Percentiles rank a stretch among this genome's conserved stretches.
These are phyloP conservation scores for Polypedilum vanderplanki DNA, from an alignment of 1,140 invertebrate genomes.

Conservation along the genomic window DNA sequence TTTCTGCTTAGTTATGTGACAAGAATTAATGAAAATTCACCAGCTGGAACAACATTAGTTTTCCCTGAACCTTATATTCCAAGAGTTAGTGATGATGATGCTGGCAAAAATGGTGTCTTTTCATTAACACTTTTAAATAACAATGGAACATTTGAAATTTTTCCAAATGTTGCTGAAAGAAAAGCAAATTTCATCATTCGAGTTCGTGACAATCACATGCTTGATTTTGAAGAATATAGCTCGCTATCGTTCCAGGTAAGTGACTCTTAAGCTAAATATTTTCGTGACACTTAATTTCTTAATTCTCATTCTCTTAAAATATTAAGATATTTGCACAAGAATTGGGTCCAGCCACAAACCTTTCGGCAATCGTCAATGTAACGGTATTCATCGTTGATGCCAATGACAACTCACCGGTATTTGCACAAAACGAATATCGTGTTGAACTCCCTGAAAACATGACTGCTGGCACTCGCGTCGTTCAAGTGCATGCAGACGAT, in stretches of 20 bases:
- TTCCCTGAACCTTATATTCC: slow-evolving; percentile 63
- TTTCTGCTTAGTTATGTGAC: slow-evolving; percentile 56
- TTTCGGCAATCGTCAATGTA: slow-evolving; percentile 63
- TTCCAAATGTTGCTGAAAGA: slow-evolving; percentile 78
- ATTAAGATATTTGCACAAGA: slow-evolving; percentile 69
- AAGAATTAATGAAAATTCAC: slow-evolving; percentile 72
- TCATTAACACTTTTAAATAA: slow-evolving; percentile 69
- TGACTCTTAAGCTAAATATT: slow-evolving; percentile 27
- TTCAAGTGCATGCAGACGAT: slow-evolving; percentile 65
- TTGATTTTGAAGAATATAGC: slow-evolving; percentile 76
- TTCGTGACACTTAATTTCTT: neutral
- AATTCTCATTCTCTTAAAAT: neutral
- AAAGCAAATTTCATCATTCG: slow-evolving; percentile 71
- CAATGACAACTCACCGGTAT: slow-evolving; percentile 84
- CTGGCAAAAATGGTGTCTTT: slow-evolving; percentile 77
- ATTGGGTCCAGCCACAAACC: slow-evolving; percentile 62
- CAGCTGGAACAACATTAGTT: slow-evolving; percentile 64
- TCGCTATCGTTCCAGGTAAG: slow-evolving; percentile 61
- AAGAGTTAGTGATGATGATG: slow-evolving; percentile 66
- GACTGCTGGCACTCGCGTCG: slow-evolving; percentile 62
- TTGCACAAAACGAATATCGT: slow-evolving; percentile 63
- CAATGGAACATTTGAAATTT: slow-evolving; percentile 80
- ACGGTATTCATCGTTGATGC: slow-evolving; percentile 76
- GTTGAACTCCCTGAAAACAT: slow-evolving; percentile 73
- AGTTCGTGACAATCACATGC: slow-evolving; percentile 68